Percentiles rank a stretch among this genome's conserved stretches.
Evolutionary conservation across 2,888 invertebrate genomes (phyloP).

Genomic region (Caenorhabditis afra): DNA sequence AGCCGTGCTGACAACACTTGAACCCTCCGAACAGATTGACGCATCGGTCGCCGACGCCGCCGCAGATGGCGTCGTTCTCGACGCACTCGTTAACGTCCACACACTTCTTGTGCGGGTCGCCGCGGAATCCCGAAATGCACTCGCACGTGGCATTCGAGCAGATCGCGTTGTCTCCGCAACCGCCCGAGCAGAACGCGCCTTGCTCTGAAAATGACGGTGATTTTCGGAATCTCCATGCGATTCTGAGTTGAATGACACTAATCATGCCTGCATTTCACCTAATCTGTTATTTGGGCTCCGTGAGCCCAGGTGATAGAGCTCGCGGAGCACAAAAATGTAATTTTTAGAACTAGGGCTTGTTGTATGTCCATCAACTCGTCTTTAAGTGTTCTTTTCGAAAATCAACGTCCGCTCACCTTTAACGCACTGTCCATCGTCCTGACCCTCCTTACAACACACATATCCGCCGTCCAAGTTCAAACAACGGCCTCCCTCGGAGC

Average conservation of each 20-base stretch:
- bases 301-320: no score
- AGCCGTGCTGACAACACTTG: conserved; percentile 71
- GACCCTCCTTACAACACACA: conserved; percentile 80
- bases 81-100: conserved; percentile 78
- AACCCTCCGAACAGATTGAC: conserved; percentile 74
- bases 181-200: conserved; percentile 76
- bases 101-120: conserved; percentile 84
- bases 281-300: not conserved
- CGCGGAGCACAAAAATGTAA: no score
- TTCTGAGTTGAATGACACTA: not conserved
- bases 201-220: conserved; percentile 65
- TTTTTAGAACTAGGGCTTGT: not conserved
- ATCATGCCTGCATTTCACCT: not conserved
- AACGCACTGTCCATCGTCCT: conserved; percentile 77
- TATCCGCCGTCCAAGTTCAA: conserved; percentile 79
- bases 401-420: conserved; percentile 52
- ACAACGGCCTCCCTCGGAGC: conserved; percentile 70
- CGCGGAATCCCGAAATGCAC: conserved; percentile 91
- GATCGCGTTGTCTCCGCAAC: conserved; percentile 76
- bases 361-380: not conserved
- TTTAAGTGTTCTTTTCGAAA: not conserved
- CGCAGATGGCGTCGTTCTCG: conserved; percentile 67
- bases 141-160: conserved; percentile 84
- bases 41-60: conserved; percentile 76
- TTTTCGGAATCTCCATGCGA: not conserved